Base-by-base conservation (phyloP, 2,888 invertebrate species). In the Epinotia bilunana region DNA sequence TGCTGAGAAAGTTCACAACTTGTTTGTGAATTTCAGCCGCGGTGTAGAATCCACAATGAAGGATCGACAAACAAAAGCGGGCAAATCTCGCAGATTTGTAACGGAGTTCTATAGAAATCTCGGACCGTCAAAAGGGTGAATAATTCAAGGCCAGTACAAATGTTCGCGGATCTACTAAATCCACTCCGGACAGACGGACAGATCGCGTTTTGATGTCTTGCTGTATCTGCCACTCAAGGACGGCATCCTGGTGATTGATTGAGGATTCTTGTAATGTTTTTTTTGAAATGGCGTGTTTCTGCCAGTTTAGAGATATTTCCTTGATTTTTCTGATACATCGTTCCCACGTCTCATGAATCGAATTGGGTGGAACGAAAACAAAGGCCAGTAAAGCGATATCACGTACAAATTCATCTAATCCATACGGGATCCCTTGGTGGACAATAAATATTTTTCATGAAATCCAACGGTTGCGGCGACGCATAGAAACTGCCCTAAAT, bases 401-500 rank as follows among this genome's bases (percentile, higher is more conserved):
- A 92, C 93, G 93, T 92, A 91, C 91, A 89, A 90, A 92, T 91
- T 87, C 87, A 85, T 90, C 89, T 93, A 93, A 93, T 93, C 92
- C 91, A 82, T 82, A 83, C 80, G 81, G 74, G 84, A 83, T 85
- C 89, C 88, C 79, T 81, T 82, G 83, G 84, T 82, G 88, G 86
- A 86, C 91, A 83, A 93, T 93, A 93, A 93, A 94, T 94, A 93
- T 93, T 91, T 92, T 89, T 89, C 90, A 90, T 90, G 91, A 91
- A 92, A 91, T 92, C 92, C 90, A 84, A 81, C 83, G 84, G 80
- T 87, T 84, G 83, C 85, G 84, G 84, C 83, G 83, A 79, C 89
- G 93, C 93, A 94, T 94, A 90, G 91, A 93, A 93, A 94, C 91
- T 85, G 91, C 91, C 84, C 86, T 89, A 90, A 93, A 94, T 89